Percentiles rank a stretch among this genome's conserved stretches.
These are phyloP conservation scores for Micromesistius poutassou DNA, from an alignment of 2,797 vertebrate species.

Conservation along the genomic window DNA sequence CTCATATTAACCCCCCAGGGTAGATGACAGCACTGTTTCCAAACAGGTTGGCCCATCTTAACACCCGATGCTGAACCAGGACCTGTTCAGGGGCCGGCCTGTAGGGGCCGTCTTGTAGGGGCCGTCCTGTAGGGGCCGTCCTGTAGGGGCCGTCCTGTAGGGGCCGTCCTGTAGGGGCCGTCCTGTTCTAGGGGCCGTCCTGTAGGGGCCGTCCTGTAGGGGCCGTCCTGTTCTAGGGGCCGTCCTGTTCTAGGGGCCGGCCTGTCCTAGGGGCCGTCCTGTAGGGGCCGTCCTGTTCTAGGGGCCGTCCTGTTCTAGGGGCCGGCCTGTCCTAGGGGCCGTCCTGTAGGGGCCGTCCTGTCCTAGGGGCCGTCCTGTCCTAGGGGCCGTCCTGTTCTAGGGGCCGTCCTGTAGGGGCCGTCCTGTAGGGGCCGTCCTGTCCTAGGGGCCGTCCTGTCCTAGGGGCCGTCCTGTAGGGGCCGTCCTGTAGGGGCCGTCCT, in stretches of 20 bases:
- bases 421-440: slow-evolving; percentile 38
- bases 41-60: slow-evolving; percentile 48
- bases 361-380: slow-evolving; percentile 21
- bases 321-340: too few species aligned
- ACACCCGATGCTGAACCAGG: slow-evolving; percentile 38
- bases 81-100: slow-evolving; percentile 29
- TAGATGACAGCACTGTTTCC: slow-evolving; percentile 62
- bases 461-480: slow-evolving; percentile 27
- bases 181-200: slow-evolving; percentile 17
- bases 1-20: slow-evolving; percentile 56
- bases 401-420: too few species aligned
- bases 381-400: too few species aligned
- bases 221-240: slow-evolving; percentile 35
- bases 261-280: too few species aligned
- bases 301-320: slow-evolving; percentile 22
- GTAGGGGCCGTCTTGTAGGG: too few species aligned
- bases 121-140: slow-evolving; percentile 31
- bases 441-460: slow-evolving; percentile 21
- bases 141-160: too few species aligned
- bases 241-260: slow-evolving; percentile 18
- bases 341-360: slow-evolving; percentile 39
- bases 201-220: too few species aligned
- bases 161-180: slow-evolving; percentile 31
- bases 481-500: too few species aligned
- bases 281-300: slow-evolving; percentile 36